Percentiles rank a stretch among this genome's conserved stretches.
phyloP scores from a whole-genome alignment of 2,797 vertebrate genomes.

The Spondyliosoma cantharus region DNA sequence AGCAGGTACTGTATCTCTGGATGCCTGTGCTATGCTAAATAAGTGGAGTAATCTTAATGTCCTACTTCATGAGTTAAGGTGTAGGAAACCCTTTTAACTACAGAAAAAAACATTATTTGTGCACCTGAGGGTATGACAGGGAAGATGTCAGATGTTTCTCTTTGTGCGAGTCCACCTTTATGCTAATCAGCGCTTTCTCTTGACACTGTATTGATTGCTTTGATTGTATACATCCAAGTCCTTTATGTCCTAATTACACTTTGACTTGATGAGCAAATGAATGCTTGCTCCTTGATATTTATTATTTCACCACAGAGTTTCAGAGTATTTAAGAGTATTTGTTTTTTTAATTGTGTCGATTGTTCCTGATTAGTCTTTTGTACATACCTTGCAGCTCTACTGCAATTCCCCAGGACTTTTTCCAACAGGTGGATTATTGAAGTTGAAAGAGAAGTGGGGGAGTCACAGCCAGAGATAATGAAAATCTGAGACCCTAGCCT shows the following conservation, averaged over 20 bases:
- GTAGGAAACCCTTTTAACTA: not conserved
- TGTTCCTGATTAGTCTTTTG: slow-evolving; percentile 5
- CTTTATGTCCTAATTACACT: slow-evolving; percentile 37
- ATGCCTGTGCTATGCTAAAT: too few species aligned
- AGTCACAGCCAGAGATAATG: slow-evolving; percentile 1
- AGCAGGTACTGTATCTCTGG: not conserved
- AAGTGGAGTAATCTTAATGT: too few species aligned
- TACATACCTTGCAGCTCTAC: not conserved
- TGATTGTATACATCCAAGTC: not conserved
- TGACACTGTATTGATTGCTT: slow-evolving; percentile 26
- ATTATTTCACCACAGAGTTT: not conserved
- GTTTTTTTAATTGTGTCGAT: not conserved
- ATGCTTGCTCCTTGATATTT: slow-evolving; percentile 24
- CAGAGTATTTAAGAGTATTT: slow-evolving; percentile 10
- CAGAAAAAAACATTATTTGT: not conserved
- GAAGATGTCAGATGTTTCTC: not conserved
- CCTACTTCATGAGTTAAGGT: too few species aligned
- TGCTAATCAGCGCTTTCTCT: slow-evolving; percentile 6
- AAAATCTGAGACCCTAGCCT: not conserved
- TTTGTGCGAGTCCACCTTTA: not conserved
- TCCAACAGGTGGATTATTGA: not conserved
- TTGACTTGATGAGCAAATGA: slow-evolving; percentile 17
- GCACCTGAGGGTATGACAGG: not conserved
- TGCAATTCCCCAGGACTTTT: not conserved
- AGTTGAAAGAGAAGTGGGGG: not conserved